A percentile compares a stretch with the other conserved stretches of the same genome.
phyloP scores from a whole-genome alignment of 2,888 invertebrate species.

The Taphrorychus bicolor region DNA sequence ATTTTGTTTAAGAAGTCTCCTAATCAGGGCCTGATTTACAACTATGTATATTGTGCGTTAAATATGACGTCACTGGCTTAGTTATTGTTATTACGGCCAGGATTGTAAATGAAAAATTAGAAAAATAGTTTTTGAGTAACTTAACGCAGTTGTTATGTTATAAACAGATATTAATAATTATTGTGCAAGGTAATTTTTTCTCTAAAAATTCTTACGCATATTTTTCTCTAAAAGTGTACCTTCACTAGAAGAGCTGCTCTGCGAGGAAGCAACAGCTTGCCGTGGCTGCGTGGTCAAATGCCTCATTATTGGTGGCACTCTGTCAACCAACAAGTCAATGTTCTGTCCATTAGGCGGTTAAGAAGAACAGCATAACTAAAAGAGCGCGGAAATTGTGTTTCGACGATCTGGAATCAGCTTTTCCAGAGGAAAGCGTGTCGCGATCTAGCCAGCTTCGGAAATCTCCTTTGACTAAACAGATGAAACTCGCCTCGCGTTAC shows the following conservation, averaged over 20 bases:
- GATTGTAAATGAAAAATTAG: too few relatives aligned
- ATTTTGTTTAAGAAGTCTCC: background rate
- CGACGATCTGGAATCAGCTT: background rate
- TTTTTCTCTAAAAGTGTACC: too few relatives aligned
- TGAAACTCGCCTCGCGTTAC: conserved; percentile 43
- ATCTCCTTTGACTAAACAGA: conserved; percentile 37
- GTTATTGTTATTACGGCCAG: too few relatives aligned
- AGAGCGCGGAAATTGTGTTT: background rate
- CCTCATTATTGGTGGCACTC: background rate
- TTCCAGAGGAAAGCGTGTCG: conserved; percentile 7
- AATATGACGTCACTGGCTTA: too few relatives aligned
- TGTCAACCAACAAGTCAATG: background rate
- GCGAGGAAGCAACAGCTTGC: background rate
- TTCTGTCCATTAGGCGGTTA: too few relatives aligned
- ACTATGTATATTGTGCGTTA: too few relatives aligned
- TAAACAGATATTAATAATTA: too few relatives aligned
- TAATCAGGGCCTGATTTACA: background rate
- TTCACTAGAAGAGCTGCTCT: background rate
- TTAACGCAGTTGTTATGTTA: too few relatives aligned
- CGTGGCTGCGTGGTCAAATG: background rate
- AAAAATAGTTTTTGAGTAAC: too few relatives aligned
- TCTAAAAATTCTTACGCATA: too few relatives aligned
- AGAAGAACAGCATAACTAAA: too few relatives aligned
- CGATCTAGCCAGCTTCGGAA: conserved; percentile 26
- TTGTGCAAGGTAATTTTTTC: too few relatives aligned